phyloP scores from a whole-genome alignment of 2,888 invertebrate genomes.

The Xanthorhoe designata region DNA sequence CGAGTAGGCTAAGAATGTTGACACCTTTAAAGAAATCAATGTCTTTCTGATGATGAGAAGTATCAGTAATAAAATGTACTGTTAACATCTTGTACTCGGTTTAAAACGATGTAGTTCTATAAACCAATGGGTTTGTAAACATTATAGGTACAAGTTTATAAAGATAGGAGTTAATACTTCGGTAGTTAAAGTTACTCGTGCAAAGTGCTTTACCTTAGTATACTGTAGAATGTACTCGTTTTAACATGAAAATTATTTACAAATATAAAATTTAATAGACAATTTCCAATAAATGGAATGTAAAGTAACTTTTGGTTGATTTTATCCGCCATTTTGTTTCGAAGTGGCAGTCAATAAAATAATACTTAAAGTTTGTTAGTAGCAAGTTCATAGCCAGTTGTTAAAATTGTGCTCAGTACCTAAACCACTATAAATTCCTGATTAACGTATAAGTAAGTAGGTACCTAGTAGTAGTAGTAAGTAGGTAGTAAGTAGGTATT shows the following conservation, averaged over 20 bases:
- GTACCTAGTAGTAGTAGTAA: too few species aligned
- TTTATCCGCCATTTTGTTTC: neutral
- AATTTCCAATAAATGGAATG: neutral
- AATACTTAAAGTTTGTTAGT: neutral
- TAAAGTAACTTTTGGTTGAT: neutral
- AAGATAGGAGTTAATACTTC: slow-evolving; percentile 16
- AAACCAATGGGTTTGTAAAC: slow-evolving; percentile 4
- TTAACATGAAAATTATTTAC: neutral
- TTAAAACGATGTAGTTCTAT: slow-evolving; percentile 9
- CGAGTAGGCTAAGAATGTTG: slow-evolving; percentile 47
- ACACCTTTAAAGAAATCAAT: slow-evolving; percentile 49
- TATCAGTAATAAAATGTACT: slow-evolving; percentile 34
- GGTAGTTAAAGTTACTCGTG: neutral
- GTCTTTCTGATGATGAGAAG: slow-evolving; percentile 45
- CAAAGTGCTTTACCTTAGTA: neutral
- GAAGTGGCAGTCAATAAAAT: neutral
- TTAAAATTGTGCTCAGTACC: neutral
- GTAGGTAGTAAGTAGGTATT: too few species aligned
- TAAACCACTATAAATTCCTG: too few species aligned
- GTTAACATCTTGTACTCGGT: slow-evolving; percentile 27
- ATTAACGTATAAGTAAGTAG: too few species aligned
- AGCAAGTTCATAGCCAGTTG: neutral
- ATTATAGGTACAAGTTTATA: slow-evolving; percentile 12
- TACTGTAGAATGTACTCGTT: neutral
- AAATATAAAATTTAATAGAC: neutral